These are phyloP conservation scores for Listronotus oregonensis DNA, from an alignment of 1,140 invertebrate genomes.

Conservation along the genomic window DNA sequence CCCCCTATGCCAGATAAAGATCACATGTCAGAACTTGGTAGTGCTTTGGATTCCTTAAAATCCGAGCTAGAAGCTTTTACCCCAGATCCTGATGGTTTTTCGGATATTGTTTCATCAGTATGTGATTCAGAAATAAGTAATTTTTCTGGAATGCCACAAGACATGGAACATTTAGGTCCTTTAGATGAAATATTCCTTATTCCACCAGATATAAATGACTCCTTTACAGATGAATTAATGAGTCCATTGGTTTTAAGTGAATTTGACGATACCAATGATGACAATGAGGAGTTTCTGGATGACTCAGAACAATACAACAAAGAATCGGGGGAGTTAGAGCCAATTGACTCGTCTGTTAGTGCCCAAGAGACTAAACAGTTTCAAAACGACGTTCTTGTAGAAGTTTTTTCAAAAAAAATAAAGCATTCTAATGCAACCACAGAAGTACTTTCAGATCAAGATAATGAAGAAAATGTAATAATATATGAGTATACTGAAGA, in stretches of 20 bases:
- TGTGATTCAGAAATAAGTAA: not conserved
- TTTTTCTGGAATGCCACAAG: not conserved
- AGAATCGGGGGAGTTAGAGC: slow-evolving; percentile 7
- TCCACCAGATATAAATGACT: not conserved
- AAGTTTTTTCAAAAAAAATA: not conserved
- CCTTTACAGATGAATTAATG: slow-evolving; percentile 1
- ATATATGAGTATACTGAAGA: slow-evolving; percentile 4
- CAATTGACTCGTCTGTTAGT: not conserved
- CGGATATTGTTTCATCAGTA: too few species aligned
- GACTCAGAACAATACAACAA: not conserved
- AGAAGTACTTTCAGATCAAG: not conserved
- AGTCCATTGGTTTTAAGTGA: slow-evolving; percentile 2
- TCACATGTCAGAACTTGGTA: not conserved
- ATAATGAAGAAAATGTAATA: not conserved
- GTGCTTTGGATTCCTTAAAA: not conserved
- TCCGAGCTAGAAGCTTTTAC: not conserved
- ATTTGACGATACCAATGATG: slow-evolving; percentile 6
- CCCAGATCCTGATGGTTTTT: too few species aligned
- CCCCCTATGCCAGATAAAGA: not conserved
- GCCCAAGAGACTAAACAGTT: not conserved
- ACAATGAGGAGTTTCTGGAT: not conserved
- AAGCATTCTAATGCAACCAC: not conserved
- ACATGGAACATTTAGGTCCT: slow-evolving; percentile 7
- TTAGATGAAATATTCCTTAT: slow-evolving; percentile 3
- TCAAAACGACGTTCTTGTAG: slow-evolving; percentile 4